A percentile compares a stretch with the other conserved stretches of the same genome.
Evolutionary conservation across 2,113 vertebrate species (phyloP).

Genomic region (Chunga burmeisteri): DNA sequence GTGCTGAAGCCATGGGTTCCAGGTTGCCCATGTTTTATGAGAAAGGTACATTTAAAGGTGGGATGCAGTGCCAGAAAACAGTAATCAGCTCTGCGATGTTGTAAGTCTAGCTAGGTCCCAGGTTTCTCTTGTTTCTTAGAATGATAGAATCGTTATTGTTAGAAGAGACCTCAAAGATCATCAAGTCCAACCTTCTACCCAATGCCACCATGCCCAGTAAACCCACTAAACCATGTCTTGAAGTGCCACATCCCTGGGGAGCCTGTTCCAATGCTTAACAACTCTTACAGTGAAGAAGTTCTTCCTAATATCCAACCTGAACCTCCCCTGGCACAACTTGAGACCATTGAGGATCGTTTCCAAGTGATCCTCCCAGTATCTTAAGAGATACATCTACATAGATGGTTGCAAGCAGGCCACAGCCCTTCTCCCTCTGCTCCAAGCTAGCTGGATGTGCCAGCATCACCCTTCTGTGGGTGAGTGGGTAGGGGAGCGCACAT

Average conservation of each 20-base stretch:
- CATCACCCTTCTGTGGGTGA: background rate
- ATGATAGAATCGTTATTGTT: too few species aligned
- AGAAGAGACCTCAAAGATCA: too few species aligned
- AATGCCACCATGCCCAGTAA: too few species aligned
- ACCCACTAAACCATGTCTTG: too few species aligned
- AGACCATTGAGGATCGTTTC: background rate
- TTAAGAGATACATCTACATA: background rate
- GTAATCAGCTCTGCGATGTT: background rate
- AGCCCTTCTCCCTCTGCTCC: background rate
- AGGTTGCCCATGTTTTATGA: background rate
- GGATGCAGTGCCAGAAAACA: background rate
- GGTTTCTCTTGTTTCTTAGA: background rate
- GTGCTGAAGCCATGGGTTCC: fast-evolving
- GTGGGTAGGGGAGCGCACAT: background rate
- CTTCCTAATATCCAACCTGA: too few species aligned
- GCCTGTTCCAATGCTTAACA: too few species aligned
- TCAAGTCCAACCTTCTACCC: too few species aligned
- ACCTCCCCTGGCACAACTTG: too few species aligned
- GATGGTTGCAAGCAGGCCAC: background rate
- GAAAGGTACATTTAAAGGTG: background rate
- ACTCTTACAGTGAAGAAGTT: too few species aligned
- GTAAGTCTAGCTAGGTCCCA: background rate
- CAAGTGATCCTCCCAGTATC: background rate
- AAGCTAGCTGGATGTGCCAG: background rate
- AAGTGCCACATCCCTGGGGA: too few species aligned